Evolutionary conservation across 2,113 vertebrate species (phyloP).

Genomic region (Alethe diademata): DNA sequence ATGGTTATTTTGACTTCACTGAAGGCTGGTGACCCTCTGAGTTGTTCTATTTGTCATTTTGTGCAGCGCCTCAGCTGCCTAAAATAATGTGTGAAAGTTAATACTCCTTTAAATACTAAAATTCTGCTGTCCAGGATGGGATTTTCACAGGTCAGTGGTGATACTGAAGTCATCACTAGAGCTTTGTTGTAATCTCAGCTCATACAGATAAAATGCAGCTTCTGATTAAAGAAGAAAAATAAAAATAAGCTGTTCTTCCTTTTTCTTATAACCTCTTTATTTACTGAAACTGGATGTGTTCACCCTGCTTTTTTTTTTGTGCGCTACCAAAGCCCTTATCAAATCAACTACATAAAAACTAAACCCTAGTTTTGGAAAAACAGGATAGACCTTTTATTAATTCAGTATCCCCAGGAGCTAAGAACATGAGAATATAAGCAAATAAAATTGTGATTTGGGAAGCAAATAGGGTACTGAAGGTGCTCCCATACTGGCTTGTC

Average conservation of each 20-base stretch:
- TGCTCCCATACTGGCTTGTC: background rate
- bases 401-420: background rate
- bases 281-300: background rate
- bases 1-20: background rate
- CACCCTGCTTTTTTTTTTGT: background rate
- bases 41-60: background rate
- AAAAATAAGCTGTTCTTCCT: background rate
- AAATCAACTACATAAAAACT: background rate
- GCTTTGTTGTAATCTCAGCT: background rate
- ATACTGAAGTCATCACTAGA: background rate
- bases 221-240: background rate
- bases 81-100: background rate
- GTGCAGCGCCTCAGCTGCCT: accelerated
- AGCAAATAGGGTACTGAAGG: background rate
- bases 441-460: slow-evolving; percentile 12
- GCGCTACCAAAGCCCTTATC: background rate
- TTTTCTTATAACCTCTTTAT: background rate
- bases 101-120: background rate
- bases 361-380: background rate
- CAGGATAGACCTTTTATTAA: background rate
- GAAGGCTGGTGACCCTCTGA: background rate
- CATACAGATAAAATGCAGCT: background rate
- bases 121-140: background rate
- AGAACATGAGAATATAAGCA: background rate
- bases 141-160: background rate